These are phyloP conservation scores for Lomographa bimaculata DNA, from an alignment of 2,888 invertebrate genomes.

Conservation along the genomic window DNA sequence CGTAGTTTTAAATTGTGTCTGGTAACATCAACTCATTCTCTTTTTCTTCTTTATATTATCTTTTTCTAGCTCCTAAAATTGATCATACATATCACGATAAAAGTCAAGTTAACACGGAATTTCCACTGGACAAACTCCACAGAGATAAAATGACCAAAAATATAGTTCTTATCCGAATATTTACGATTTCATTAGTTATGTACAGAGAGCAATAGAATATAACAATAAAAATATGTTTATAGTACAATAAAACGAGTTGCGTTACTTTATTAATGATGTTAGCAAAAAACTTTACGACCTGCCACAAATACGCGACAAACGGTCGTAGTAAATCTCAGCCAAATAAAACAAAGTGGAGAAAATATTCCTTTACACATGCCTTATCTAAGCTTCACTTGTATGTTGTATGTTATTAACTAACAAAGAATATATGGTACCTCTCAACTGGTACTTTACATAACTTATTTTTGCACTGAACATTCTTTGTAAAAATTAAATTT, in stretches of 20 bases:
- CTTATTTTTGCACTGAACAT: no score
- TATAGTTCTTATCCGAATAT: slow-evolving; percentile 29
- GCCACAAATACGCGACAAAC: slow-evolving; percentile 18
- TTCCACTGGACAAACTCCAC: background rate
- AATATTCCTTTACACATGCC: no score
- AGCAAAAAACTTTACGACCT: slow-evolving; percentile 47
- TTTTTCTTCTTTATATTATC: no score
- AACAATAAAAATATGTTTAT: slow-evolving; percentile 57
- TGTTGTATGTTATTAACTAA: no score
- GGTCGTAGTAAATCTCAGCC: slow-evolving; percentile 5
- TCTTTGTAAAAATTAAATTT: background rate
- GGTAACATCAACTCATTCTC: no score
- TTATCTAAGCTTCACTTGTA: no score
- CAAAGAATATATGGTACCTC: no score
- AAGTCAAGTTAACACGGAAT: slow-evolving; percentile 3
- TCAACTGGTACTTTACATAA: no score
- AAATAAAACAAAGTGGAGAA: background rate
- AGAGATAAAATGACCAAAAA: slow-evolving; percentile 12
- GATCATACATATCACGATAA: background rate
- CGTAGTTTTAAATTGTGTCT: no score
- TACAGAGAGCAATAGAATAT: slow-evolving; percentile 41
- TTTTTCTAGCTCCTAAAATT: background rate
- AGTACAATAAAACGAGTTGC: slow-evolving; percentile 58
- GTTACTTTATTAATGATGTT: slow-evolving; percentile 57
- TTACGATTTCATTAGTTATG: slow-evolving; percentile 30